A percentile compares a stretch with the other conserved stretches of the same genome.
These are phyloP conservation scores for Chascanopsetta lugubris DNA, from an alignment of 2,113 vertebrate species.

Conservation along the genomic window DNA sequence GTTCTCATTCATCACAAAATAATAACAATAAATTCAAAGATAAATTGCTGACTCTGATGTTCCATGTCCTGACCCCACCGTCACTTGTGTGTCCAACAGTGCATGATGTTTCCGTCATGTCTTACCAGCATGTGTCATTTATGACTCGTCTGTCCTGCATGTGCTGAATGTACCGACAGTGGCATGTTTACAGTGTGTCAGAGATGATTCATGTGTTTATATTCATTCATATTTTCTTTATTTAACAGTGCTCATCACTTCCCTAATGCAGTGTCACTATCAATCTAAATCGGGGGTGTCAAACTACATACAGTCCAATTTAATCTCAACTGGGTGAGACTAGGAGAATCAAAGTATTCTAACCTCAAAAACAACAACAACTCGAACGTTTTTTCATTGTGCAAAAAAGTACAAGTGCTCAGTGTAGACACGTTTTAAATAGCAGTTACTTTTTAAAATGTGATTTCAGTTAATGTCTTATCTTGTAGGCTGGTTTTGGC, in stretches of 20 bases:
- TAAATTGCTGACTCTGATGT: background rate
- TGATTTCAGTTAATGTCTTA: no score
- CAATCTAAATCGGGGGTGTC: no score
- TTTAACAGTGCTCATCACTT: slow-evolving; percentile 11
- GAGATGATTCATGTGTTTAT: background rate
- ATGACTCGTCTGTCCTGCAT: slow-evolving; percentile 46
- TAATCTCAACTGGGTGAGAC: no score
- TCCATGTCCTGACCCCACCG: slow-evolving; percentile 33
- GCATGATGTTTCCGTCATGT: slow-evolving; percentile 41
- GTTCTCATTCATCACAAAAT: slow-evolving; percentile 8
- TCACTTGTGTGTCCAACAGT: slow-evolving; percentile 40
- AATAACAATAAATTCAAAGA: background rate
- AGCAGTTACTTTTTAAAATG: no score
- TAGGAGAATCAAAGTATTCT: no score
- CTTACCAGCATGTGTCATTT: slow-evolving; percentile 36
- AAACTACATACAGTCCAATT: no score
- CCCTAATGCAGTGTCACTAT: background rate
- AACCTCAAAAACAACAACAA: no score
- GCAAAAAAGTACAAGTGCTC: no score
- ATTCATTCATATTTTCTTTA: background rate
- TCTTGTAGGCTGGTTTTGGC: no score
- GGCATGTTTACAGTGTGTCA: slow-evolving; percentile 8
- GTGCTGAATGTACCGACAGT: slow-evolving; percentile 35
- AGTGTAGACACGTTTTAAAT: no score
- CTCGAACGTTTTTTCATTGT: no score